Conservation (phyloP, 2,113 vertebrate species). For the Polyodon spathula region DNA sequence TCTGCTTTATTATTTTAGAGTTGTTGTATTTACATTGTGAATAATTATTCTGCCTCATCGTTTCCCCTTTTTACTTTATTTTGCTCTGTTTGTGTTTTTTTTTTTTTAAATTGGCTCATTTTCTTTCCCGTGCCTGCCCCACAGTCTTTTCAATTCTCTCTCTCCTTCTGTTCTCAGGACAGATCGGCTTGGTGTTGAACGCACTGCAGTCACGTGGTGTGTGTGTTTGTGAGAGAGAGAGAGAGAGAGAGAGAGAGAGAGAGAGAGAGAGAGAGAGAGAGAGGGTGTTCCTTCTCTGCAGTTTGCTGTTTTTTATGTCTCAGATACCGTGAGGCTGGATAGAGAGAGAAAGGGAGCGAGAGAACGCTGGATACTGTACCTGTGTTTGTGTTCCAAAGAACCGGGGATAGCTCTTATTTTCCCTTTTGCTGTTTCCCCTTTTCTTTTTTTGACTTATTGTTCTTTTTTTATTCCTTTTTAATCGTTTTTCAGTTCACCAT, state of each 20-base stretch:
- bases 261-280: no score
- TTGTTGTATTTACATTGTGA: no score
- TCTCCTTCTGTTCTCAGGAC: slow-evolving; percentile 44
- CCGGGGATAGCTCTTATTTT: slow-evolving; percentile 23
- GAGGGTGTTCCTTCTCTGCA: slow-evolving; percentile 71
- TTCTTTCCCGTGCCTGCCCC: slow-evolving; percentile 36
- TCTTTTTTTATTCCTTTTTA: slow-evolving; percentile 25
- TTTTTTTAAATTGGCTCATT: not conserved
- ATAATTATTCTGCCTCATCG: no score
- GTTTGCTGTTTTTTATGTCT: slow-evolving; percentile 75
- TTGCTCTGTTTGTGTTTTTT: not conserved
- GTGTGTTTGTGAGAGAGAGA: no score
- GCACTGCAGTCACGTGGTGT: no score
- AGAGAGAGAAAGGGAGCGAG: slow-evolving; percentile 44
- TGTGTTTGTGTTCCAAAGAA: slow-evolving; percentile 38
- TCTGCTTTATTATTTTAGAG: no score
- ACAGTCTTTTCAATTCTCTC: slow-evolving; percentile 40
- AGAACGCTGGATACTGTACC: slow-evolving; percentile 54
- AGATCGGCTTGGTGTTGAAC: slow-evolving; percentile 31
- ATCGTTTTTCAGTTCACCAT: slow-evolving; percentile 20
- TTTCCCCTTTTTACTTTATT: no score
- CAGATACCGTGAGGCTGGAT: slow-evolving; percentile 62
- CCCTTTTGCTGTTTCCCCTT: slow-evolving; percentile 35
- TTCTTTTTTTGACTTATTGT: slow-evolving; percentile 42
- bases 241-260: no score